Conservation (phyloP, 2,113 vertebrate species). For the Caranx ignobilis region DNA sequence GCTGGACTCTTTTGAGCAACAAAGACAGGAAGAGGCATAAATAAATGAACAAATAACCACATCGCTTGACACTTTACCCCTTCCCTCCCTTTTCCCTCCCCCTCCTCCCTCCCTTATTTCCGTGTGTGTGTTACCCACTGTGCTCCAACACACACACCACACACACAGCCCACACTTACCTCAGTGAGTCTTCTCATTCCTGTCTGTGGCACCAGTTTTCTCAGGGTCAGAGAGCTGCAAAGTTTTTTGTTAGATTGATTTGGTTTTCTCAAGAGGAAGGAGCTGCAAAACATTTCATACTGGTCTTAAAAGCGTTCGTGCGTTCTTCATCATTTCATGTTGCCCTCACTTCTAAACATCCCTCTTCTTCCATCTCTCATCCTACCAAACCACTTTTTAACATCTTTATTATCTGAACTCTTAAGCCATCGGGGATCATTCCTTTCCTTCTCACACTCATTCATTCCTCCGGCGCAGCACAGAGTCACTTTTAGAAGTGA, state of each 20-base stretch:
- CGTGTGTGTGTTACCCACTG: neutral
- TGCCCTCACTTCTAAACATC: slow-evolving; percentile 10
- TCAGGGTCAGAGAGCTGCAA: neutral
- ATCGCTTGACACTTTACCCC: slow-evolving; percentile 43
- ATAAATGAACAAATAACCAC: slow-evolving; percentile 81
- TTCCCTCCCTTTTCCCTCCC: neutral
- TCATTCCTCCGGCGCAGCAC: neutral
- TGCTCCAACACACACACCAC: neutral
- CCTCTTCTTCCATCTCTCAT: slow-evolving; percentile 17
- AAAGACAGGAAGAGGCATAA: slow-evolving; percentile 84
- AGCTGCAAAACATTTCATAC: neutral
- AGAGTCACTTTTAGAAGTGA: neutral
- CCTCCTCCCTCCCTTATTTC: slow-evolving; percentile 17
- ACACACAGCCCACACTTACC: neutral
- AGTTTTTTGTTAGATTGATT: too few species aligned
- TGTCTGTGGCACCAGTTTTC: neutral
- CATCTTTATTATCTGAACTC: slow-evolving; percentile 9
- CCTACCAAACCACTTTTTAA: neutral
- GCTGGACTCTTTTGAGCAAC: slow-evolving; percentile 58
- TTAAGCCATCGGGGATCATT: slow-evolving; percentile 6
- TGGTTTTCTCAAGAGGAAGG: too few species aligned
- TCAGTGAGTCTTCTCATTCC: neutral
- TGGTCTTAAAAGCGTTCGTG: neutral
- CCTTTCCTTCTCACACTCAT: neutral
- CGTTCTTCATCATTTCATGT: neutral